phyloP scores from a whole-genome alignment of 2,797 vertebrate genomes.

The Gadopsis marmoratus region DNA sequence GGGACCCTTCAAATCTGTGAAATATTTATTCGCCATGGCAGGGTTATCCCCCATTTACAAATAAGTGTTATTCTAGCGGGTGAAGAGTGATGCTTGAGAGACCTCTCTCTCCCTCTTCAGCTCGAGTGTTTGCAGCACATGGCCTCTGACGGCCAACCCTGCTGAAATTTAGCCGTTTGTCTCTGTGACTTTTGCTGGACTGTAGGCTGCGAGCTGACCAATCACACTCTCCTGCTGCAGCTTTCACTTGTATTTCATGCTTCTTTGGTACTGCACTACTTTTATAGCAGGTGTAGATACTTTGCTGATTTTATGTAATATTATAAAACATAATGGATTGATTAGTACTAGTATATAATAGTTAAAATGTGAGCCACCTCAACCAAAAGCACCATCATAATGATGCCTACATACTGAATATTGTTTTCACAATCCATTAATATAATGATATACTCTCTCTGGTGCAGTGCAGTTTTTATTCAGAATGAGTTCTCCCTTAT shows the following conservation, averaged over 20 bases:
- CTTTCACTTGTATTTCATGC: not conserved
- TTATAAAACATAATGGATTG: not conserved
- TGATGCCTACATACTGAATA: not conserved
- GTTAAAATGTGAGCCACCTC: not conserved
- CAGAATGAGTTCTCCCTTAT: not conserved
- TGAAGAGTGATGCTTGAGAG: constrained; percentile 62
- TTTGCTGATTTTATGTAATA: not conserved
- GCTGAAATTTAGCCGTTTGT: constrained; percentile 24
- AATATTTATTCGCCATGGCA: constrained; percentile 80
- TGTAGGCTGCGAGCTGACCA: not conserved
- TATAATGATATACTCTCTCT: not conserved
- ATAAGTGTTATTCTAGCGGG: constrained; percentile 72
- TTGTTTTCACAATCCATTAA: not conserved
- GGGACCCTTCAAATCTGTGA: constrained; percentile 82
- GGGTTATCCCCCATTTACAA: constrained; percentile 82
- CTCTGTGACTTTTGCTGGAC: constrained; percentile 34
- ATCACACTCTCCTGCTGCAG: not conserved
- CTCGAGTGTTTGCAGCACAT: constrained; percentile 62
- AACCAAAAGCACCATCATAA: not conserved
- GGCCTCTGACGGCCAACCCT: constrained; percentile 19
- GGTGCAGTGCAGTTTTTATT: rapidly evolving
- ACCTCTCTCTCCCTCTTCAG: constrained; percentile 58
- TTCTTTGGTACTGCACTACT: not conserved
- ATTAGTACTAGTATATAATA: not conserved
- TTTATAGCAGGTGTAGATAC: not conserved